A percentile compares a stretch with the other conserved stretches of the same genome.
These are phyloP conservation scores for Anser cygnoides DNA, from an alignment of 2,113 vertebrate genomes.

Conservation along the genomic window DNA sequence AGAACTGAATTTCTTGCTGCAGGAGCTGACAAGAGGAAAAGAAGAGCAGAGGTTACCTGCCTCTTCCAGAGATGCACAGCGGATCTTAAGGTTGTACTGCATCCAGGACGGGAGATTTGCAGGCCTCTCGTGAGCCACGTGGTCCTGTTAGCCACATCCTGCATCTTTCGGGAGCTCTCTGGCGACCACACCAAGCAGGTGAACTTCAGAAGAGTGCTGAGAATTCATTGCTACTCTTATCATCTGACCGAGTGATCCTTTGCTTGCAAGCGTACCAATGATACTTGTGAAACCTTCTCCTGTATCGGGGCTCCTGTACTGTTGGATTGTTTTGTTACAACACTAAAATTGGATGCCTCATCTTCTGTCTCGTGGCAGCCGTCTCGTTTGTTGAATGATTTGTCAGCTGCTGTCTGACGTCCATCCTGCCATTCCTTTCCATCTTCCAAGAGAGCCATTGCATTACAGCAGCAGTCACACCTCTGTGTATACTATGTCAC, in stretches of 20 bases:
- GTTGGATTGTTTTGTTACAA: background rate
- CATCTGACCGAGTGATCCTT: background rate
- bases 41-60: background rate
- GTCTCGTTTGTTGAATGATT: background rate
- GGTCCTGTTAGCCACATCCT: background rate
- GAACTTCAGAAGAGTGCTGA: background rate
- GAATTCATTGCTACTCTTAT: background rate
- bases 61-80: background rate
- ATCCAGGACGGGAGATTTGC: background rate
- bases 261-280: background rate
- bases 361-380: background rate
- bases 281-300: background rate
- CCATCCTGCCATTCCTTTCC: conserved; percentile 3
- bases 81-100: rapidly evolving
- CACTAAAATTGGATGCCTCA: background rate
- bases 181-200: background rate
- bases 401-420: conserved; percentile 9
- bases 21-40: background rate
- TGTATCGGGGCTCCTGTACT: background rate
- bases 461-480: background rate
- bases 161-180: background rate
- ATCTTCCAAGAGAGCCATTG: background rate
- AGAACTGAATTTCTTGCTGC: background rate
- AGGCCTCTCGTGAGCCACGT: rapidly evolving
- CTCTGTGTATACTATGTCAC: background rate